Percentiles rank a stretch among this genome's conserved stretches.
Conservation (phyloP, 1,140 invertebrate species). For the Pseudomyrmex gracilis region DNA sequence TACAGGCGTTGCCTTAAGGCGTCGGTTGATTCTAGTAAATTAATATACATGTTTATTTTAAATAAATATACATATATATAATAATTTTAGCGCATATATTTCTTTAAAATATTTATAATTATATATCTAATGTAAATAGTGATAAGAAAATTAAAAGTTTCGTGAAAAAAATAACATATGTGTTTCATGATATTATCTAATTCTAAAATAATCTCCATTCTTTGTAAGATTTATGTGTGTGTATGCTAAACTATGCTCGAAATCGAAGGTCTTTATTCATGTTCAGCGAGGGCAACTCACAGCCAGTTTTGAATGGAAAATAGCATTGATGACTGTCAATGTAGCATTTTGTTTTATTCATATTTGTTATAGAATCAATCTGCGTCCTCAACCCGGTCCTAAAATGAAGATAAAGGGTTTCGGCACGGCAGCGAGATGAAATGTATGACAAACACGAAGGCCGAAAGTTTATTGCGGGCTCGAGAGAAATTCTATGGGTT, state of each 20-base stretch:
- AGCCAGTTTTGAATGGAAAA: not conserved
- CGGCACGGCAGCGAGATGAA: constrained; percentile 18
- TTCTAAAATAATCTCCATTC: not conserved
- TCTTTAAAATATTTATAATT: not conserved
- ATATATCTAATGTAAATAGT: not conserved
- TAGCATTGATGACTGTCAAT: constrained; percentile 26
- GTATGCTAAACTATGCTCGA: not conserved
- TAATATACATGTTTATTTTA: not conserved
- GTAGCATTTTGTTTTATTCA: constrained; percentile 24
- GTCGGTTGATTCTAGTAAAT: not conserved
- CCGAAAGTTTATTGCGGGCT: constrained; percentile 52
- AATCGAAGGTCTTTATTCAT: not conserved
- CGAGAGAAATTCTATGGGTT: constrained; percentile 39
- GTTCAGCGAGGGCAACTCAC: too few relatives aligned
- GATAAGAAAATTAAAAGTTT: not conserved
- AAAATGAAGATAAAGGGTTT: constrained; percentile 53
- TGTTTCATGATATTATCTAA: not conserved
- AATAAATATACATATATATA: not conserved
- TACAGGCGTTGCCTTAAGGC: not conserved
- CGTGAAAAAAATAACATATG: not conserved
- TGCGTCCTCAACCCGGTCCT: constrained; percentile 23
- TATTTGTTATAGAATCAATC: constrained; percentile 45
- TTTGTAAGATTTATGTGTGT: constrained; percentile 5
- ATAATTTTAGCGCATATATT: too few relatives aligned
- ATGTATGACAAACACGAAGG: constrained; percentile 30